phyloP scores from a whole-genome alignment of 2,888 invertebrate genomes.

The Synanthedon andrenaeformis region DNA sequence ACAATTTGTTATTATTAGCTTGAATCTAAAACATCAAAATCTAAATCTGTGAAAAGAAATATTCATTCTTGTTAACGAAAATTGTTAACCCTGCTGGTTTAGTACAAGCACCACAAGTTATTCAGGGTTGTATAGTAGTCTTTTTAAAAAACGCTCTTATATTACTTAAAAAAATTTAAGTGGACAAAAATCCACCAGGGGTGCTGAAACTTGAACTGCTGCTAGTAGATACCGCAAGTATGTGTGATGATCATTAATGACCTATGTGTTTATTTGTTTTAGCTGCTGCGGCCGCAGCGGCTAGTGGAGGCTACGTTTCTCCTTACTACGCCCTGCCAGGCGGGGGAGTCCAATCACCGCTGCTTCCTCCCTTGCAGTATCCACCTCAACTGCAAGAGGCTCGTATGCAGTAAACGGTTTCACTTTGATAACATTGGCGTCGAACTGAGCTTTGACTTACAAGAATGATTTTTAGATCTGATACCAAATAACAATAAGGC shows the following conservation, averaged over 20 bases:
- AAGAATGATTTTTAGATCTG: neutral
- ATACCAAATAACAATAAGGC: neutral
- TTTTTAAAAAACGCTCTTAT: too few relatives aligned
- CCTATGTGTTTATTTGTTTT: constrained; percentile 1
- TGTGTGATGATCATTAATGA: too few relatives aligned
- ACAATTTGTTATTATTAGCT: constrained; percentile 7
- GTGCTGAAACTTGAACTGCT: too few relatives aligned
- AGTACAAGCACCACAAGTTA: too few relatives aligned
- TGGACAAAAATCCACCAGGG: too few relatives aligned
- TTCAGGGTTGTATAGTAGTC: too few relatives aligned
- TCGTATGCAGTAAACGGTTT: constrained; percentile 74
- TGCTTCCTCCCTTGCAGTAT: constrained; percentile 75
- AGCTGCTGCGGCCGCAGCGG: constrained; percentile 61
- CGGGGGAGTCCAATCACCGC: constrained; percentile 70
- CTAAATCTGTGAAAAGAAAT: too few relatives aligned
- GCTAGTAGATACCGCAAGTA: too few relatives aligned
- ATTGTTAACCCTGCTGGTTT: too few relatives aligned
- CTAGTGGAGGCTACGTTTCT: constrained; percentile 77
- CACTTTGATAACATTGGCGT: neutral
- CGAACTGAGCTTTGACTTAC: neutral
- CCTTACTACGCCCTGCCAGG: constrained; percentile 79
- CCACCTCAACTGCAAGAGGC: constrained; percentile 81
- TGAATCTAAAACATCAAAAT: neutral
- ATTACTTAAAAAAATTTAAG: too few relatives aligned
- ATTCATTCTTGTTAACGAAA: too few relatives aligned